phyloP scores from a whole-genome alignment of 2,113 vertebrate species.

The Phoenicopterus ruber region DNA sequence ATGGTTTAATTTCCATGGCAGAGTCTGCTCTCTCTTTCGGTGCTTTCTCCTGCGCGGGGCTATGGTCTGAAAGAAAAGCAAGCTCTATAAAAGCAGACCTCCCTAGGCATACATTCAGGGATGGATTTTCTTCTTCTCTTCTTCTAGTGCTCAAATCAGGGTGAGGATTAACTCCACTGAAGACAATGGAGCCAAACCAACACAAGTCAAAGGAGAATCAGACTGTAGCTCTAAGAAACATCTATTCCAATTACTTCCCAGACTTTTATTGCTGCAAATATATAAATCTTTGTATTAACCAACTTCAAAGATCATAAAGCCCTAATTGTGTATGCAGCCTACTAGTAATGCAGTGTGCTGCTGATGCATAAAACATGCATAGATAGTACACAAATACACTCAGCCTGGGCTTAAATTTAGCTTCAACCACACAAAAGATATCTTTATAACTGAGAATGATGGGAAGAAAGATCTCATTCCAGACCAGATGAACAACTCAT shows the following conservation, averaged over 20 bases:
- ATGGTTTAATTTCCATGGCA: neutral
- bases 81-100: neutral
- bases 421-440: conserved; percentile 38
- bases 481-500: conserved; percentile 44
- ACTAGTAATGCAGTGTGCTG: neutral
- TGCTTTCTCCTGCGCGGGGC: neutral
- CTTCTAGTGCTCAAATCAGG: neutral
- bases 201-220: neutral
- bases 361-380: neutral
- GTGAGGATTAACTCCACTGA: neutral
- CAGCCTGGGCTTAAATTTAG: conserved; percentile 40
- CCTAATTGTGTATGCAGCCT: neutral
- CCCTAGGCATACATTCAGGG: neutral
- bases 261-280: neutral
- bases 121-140: neutral
- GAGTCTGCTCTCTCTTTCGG: neutral
- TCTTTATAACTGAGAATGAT: conserved; percentile 51
- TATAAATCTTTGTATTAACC: neutral
- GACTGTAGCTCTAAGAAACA: neutral
- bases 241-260: neutral
- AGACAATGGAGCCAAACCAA: neutral
- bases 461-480: conserved; percentile 51
- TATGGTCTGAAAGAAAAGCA: neutral
- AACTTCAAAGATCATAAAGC: neutral
- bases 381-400: conserved; percentile 18